Evolutionary conservation across 2,113 vertebrate genomes (phyloP).

Genomic region (Egretta garzetta): DNA sequence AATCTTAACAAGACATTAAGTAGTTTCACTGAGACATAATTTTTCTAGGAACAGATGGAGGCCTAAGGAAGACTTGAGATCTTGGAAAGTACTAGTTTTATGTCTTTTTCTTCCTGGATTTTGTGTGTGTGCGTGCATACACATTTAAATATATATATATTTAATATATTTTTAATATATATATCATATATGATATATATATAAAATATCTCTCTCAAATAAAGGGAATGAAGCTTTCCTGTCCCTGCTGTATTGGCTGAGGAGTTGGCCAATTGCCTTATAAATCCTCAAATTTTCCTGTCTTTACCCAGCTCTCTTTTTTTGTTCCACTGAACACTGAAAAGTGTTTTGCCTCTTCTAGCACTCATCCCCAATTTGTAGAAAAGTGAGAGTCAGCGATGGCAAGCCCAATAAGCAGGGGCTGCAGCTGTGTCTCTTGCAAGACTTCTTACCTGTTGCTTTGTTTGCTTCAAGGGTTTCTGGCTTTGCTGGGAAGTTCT

Average conservation of each 20-base stretch:
- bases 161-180: accelerated
- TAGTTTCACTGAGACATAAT: neutral
- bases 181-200: too few species aligned
- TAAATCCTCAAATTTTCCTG: neutral
- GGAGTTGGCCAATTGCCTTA: neutral
- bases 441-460: neutral
- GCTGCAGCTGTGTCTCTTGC: neutral
- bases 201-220: too few species aligned
- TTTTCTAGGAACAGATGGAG: neutral
- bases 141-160: too few species aligned
- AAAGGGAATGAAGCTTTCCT: neutral
- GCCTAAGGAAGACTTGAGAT: neutral
- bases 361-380: neutral
- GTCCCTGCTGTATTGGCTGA: neutral
- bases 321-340: neutral
- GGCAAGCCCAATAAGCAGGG: accelerated
- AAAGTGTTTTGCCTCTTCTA: neutral
- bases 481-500: neutral
- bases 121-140: neutral
- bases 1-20: neutral
- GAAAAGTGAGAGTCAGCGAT: neutral
- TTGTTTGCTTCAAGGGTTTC: neutral
- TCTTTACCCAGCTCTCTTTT: neutral
- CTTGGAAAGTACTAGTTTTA: neutral
- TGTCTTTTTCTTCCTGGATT: neutral